Percentiles rank a stretch among this genome's conserved stretches.
phyloP scores from a whole-genome alignment of 2,888 invertebrate genomes.

The Galeruca laticollis region DNA sequence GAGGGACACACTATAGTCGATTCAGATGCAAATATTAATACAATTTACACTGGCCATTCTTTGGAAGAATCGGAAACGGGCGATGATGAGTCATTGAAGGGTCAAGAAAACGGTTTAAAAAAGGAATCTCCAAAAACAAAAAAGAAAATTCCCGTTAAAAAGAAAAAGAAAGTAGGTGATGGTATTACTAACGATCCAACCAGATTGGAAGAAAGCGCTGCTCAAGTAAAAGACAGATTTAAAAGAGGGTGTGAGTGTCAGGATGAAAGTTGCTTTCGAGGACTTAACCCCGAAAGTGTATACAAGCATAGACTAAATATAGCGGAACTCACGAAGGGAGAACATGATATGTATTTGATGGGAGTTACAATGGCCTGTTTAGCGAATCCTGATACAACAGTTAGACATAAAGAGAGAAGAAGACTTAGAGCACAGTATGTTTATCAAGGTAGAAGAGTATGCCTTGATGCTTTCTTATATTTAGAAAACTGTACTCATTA shows the following conservation, averaged over 20 bases:
- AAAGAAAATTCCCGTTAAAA: conserved; percentile 66
- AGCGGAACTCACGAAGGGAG: conserved; percentile 83
- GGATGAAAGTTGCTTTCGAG: conserved; percentile 80
- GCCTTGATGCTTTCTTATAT: conserved; percentile 83
- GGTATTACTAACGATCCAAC: conserved; percentile 70
- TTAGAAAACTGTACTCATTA: conserved; percentile 85
- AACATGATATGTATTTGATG: conserved; percentile 88
- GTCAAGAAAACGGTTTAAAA: conserved; percentile 53
- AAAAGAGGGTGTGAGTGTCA: conserved; percentile 82
- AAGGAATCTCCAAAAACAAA: conserved; percentile 67
- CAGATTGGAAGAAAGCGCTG: conserved; percentile 78
- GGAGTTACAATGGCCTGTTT: conserved; percentile 87
- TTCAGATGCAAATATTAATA: conserved; percentile 62
- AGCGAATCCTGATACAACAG: conserved; percentile 80
- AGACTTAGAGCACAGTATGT: conserved; percentile 81
- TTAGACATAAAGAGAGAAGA: conserved; percentile 79
- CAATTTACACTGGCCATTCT: conserved; percentile 59
- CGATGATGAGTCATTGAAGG: conserved; percentile 47
- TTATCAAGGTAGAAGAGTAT: conserved; percentile 82
- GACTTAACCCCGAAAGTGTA: conserved; percentile 80
- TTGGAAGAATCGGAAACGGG: conserved; percentile 50
- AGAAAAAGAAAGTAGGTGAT: conserved; percentile 65
- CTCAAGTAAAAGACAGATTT: conserved; percentile 77
- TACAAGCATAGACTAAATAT: conserved; percentile 83
- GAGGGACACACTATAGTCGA: conserved; percentile 76